Percentiles rank a stretch among this genome's conserved stretches.
Evolutionary conservation across 2,113 vertebrate species (phyloP).

Genomic region (Pagrus major): DNA sequence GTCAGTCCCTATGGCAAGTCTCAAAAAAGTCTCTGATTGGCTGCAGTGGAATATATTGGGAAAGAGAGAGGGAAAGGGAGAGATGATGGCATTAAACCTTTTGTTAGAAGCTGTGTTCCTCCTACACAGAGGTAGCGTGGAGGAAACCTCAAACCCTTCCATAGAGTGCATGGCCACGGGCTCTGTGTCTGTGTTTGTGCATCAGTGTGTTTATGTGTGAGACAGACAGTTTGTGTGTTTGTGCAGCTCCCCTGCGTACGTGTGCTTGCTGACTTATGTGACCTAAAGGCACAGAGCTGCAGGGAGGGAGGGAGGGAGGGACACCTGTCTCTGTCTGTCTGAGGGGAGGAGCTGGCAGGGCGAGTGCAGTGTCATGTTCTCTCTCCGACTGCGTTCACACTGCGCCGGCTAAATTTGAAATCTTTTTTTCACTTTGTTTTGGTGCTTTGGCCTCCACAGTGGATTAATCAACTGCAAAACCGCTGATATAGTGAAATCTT

Average conservation of each 20-base stretch:
- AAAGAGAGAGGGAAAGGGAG: background rate
- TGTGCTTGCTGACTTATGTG: conserved; percentile 31
- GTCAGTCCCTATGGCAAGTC: conserved; percentile 37
- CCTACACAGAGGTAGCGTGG: conserved; percentile 60
- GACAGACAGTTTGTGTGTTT: conserved; percentile 22
- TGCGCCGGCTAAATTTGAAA: conserved; percentile 16
- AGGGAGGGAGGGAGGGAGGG: conserved; percentile 33
- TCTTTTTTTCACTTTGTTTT: conserved; percentile 6
- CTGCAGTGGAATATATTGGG: conserved; percentile 46
- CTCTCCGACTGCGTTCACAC: conserved; percentile 38
- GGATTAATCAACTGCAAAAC: too few species aligned
- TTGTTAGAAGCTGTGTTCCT: conserved; percentile 65
- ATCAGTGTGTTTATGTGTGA: conserved; percentile 16
- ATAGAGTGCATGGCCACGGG: conserved; percentile 49
- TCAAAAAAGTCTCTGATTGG: conserved; percentile 45
- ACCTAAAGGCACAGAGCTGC: conserved; percentile 39
- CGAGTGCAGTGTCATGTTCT: conserved; percentile 72
- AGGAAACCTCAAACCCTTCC: conserved; percentile 51
- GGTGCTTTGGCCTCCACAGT: background rate
- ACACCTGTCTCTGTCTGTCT: conserved; percentile 80
- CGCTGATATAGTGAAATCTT: too few species aligned
- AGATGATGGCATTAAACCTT: conserved; percentile 63
- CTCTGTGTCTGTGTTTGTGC: conserved; percentile 17
- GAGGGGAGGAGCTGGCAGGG: conserved; percentile 46
- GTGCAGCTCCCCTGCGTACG: conserved; percentile 28